phyloP scores from a whole-genome alignment of 2,797 vertebrate species.

The Rhinophrynus dorsalis region DNA sequence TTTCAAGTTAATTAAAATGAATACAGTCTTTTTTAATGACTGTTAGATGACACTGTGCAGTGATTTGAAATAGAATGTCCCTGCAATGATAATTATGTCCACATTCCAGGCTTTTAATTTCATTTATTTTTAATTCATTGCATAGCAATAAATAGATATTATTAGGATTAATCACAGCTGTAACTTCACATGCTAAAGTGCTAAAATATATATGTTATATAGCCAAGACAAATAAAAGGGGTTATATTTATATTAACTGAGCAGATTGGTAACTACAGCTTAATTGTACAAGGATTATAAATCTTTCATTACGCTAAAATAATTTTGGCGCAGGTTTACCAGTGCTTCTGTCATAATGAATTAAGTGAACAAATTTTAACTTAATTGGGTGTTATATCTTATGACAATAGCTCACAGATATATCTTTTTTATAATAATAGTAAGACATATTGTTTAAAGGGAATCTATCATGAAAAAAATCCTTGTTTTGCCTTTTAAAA shows the following conservation, averaged over 20 bases:
- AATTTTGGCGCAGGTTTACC: slow-evolving; percentile 44
- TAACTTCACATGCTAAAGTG: slow-evolving; percentile 16
- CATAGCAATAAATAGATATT: slow-evolving; percentile 22
- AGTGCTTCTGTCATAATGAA: slow-evolving; percentile 48
- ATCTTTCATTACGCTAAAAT: slow-evolving; percentile 13
- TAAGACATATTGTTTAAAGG: slow-evolving; percentile 55
- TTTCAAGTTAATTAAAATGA: slow-evolving; percentile 9
- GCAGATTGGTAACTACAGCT: slow-evolving; percentile 14
- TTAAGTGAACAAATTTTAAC: slow-evolving; percentile 58
- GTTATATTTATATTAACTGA: slow-evolving; percentile 34
- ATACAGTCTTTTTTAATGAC: not conserved
- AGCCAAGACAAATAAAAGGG: slow-evolving; percentile 34
- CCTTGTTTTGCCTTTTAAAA: no score
- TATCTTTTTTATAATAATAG: no score
- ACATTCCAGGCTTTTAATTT: slow-evolving; percentile 14
- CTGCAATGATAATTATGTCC: not conserved
- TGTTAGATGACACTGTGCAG: not conserved
- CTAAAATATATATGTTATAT: slow-evolving; percentile 17
- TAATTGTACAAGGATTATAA: slow-evolving; percentile 32
- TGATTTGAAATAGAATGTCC: not conserved
- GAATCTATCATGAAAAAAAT: slow-evolving; percentile 56
- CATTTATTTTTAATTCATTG: slow-evolving; percentile 7
- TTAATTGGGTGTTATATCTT: slow-evolving; percentile 64
- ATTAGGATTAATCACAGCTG: slow-evolving; percentile 15
- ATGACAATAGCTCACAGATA: slow-evolving; percentile 60